Evolutionary conservation across 2,113 vertebrate species (phyloP).

Genomic region (Caretta caretta): DNA sequence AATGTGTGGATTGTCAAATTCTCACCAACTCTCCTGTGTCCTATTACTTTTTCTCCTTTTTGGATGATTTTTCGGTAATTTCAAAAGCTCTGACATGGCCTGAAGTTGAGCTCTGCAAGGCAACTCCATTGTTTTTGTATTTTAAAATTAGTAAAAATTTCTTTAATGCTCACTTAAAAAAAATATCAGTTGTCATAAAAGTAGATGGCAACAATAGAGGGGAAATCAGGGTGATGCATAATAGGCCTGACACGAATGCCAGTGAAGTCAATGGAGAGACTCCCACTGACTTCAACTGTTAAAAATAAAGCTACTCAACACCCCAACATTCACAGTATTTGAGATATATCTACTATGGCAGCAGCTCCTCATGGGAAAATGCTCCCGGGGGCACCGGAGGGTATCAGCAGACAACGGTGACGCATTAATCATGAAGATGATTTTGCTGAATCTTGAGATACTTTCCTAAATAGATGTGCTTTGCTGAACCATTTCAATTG

Average conservation of each 20-base stretch:
- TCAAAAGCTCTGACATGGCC: background rate
- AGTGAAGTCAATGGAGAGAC: background rate
- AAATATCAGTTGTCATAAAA: background rate
- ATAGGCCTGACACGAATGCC: background rate
- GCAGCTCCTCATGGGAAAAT: background rate
- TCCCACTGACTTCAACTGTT: background rate
- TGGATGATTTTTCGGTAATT: background rate
- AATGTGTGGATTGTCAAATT: background rate
- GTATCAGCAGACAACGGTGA: background rate
- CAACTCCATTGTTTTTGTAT: background rate
- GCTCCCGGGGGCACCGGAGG: background rate
- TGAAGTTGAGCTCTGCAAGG: background rate
- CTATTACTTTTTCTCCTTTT: background rate
- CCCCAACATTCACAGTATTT: background rate
- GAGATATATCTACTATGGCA: background rate
- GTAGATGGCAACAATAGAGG: background rate
- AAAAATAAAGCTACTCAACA: background rate
- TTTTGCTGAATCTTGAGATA: background rate
- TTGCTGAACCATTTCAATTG: background rate
- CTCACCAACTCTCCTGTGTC: background rate
- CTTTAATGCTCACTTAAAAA: background rate
- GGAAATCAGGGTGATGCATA: background rate
- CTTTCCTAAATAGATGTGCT: background rate
- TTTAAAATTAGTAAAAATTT: background rate
- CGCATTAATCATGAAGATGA: accelerated